Conservation (phyloP, 2,113 vertebrate species). For the Eulemur rufifrons region DNA sequence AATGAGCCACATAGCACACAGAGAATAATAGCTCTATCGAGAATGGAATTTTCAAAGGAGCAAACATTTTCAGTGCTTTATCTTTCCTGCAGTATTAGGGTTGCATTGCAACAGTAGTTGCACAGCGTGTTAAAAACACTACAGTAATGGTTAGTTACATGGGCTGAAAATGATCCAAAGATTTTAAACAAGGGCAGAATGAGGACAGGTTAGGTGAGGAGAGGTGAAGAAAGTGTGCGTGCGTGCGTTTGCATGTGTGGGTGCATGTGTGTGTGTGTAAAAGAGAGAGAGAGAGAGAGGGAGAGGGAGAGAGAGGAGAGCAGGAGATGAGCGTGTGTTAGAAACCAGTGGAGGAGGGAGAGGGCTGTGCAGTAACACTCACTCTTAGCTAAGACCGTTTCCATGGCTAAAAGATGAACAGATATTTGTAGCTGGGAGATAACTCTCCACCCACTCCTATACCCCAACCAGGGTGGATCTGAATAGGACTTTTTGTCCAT, state of each 20-base stretch:
- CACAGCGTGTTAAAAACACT: conserved; percentile 17
- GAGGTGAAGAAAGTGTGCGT: neutral
- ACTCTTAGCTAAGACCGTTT: conserved; percentile 49
- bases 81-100: neutral
- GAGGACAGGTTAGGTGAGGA: neutral
- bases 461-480: conserved; percentile 35
- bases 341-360: neutral
- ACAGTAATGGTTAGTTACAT: neutral
- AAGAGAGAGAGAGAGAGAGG: neutral
- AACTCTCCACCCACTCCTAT: conserved; percentile 46
- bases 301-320: neutral
- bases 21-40: neutral
- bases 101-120: conserved; percentile 45
- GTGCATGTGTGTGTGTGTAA: neutral
- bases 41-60: conserved; percentile 14
- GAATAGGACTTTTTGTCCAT: conserved; percentile 43
- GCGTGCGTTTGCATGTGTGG: neutral
- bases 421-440: conserved; percentile 59
- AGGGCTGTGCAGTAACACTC: neutral
- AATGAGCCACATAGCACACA: neutral
- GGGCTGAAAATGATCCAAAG: neutral
- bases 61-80: neutral
- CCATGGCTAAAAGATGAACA: conserved; percentile 66
- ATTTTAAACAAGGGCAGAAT: neutral
- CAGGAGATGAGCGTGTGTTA: neutral